A percentile compares a stretch with the other conserved stretches of the same genome.
These are phyloP conservation scores for Lasioglossum morio DNA, from an alignment of 2,888 invertebrate genomes.

Conservation along the genomic window DNA sequence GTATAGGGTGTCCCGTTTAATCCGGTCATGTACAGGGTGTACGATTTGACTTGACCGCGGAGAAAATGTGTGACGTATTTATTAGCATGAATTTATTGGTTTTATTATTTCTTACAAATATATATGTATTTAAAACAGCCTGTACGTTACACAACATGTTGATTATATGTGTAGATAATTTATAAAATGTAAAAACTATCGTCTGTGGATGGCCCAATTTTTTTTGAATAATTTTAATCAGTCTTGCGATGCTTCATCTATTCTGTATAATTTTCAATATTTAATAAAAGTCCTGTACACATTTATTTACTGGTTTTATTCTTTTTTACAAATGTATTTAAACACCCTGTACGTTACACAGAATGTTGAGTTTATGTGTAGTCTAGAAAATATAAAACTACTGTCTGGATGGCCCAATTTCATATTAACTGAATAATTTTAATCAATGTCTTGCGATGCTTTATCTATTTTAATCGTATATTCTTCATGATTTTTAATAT, in stretches of 20 bases:
- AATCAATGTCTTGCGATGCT: not conserved
- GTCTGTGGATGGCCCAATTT: not conserved
- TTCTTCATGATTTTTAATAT: constrained; percentile 2
- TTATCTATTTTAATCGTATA: not conserved
- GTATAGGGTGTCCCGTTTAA: not conserved
- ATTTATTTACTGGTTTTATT: no score
- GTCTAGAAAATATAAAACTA: no score
- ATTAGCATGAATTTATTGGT: not conserved
- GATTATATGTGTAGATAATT: not conserved
- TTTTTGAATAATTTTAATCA: not conserved
- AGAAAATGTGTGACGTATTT: not conserved
- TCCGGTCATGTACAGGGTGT: not conserved
- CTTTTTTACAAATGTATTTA: no score
- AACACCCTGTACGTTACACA: no score
- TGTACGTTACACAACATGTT: not conserved
- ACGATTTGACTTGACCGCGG: not conserved
- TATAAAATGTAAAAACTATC: constrained; percentile 1
- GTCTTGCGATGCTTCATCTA: no score
- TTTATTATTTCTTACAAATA: not conserved
- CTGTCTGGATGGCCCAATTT: not conserved
- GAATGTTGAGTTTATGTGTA: no score
- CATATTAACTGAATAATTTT: not conserved
- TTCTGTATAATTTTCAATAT: constrained; percentile 5
- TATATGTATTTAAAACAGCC: not conserved
- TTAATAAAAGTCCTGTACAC: not conserved